A percentile compares a stretch with the other conserved stretches of the same genome.
Conservation (phyloP, 2,797 vertebrate genomes). For the Aratinga solstitialis region DNA sequence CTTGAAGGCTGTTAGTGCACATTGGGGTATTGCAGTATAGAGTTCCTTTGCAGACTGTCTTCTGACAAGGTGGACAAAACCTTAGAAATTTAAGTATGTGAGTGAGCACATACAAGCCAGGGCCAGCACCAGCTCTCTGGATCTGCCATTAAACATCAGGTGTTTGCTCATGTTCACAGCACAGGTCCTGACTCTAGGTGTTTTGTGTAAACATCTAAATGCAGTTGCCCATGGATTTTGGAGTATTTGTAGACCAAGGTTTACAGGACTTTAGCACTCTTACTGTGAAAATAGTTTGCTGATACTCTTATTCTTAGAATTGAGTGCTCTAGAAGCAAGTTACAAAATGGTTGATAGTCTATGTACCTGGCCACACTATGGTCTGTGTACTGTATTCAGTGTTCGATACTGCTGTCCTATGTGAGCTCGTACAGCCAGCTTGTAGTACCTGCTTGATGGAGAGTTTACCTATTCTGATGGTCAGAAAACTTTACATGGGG, state of each 20-base stretch:
- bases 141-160: neutral
- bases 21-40: neutral
- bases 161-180: neutral
- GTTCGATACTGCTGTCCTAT: neutral
- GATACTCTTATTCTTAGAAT: neutral
- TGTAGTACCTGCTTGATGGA: neutral
- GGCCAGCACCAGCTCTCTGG: neutral
- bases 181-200: neutral
- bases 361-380: accelerated
- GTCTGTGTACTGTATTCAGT: neutral
- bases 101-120: neutral
- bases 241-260: neutral
- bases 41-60: neutral
- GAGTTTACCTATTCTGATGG: neutral
- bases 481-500: neutral
- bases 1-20: neutral
- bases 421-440: neutral
- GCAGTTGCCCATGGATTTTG: neutral
- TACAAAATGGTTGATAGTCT: neutral
- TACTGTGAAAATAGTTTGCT: neutral
- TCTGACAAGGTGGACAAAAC: neutral
- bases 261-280: neutral
- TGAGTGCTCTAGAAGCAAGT: neutral
- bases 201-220: neutral
- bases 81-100: neutral